Conservation (phyloP, 2,888 invertebrate genomes). For the Leptopilina syphax region DNA sequence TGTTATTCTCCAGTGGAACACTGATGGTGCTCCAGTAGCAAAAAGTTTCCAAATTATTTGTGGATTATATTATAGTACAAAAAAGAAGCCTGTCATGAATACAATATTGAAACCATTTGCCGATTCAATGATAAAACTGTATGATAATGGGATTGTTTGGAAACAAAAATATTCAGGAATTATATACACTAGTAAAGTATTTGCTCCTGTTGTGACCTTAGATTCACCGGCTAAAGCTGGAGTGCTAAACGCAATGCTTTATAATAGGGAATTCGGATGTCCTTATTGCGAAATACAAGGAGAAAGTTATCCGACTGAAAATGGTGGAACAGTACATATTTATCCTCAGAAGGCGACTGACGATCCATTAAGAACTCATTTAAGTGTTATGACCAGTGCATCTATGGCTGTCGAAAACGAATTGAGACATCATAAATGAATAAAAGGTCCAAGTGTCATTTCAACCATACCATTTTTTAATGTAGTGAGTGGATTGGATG, state of each 20-base stretch:
- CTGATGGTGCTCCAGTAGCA: constrained; percentile 43
- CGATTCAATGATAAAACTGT: not conserved
- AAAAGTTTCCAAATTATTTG: constrained; percentile 42
- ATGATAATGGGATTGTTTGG: not conserved
- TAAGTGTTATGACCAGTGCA: constrained; percentile 25
- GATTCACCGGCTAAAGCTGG: constrained; percentile 1
- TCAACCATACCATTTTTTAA: constrained; percentile 10
- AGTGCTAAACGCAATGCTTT: not conserved
- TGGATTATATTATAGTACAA: constrained; percentile 46
- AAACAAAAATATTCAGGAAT: not conserved
- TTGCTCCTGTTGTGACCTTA: constrained; percentile 27
- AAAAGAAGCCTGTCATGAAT: constrained; percentile 42
- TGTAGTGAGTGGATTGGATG: not conserved
- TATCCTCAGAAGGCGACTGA: not conserved
- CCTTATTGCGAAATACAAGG: not conserved
- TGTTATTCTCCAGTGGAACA: constrained; percentile 45
- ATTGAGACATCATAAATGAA: constrained; percentile 37
- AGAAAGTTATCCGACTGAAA: not conserved
- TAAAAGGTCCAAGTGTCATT: constrained; percentile 41
- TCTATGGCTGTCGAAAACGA: not conserved
- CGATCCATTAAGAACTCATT: constrained; percentile 17
- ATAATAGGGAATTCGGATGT: constrained; percentile 18
- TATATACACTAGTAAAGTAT: not conserved
- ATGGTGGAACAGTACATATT: constrained; percentile 4
- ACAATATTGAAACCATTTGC: constrained; percentile 43